These are phyloP conservation scores for Cyanistes caeruleus DNA, from an alignment of 2,113 vertebrate species.

Conservation along the genomic window DNA sequence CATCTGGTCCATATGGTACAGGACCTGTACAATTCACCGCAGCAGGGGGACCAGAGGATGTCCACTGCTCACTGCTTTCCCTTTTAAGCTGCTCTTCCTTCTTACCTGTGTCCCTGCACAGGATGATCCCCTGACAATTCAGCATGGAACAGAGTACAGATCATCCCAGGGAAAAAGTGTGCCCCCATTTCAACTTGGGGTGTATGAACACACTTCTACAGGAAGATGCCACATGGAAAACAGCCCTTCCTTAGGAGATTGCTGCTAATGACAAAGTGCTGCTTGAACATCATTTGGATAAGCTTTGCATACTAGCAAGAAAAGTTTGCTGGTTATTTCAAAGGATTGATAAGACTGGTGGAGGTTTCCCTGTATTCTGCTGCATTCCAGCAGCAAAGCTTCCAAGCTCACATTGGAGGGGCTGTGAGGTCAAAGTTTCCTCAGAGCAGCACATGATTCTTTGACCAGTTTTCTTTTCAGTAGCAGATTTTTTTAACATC, in stretches of 20 bases:
- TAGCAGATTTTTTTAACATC: not conserved
- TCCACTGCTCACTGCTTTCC: not conserved
- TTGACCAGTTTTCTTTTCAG: not conserved
- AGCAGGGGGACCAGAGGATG: not conserved
- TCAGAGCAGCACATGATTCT: not conserved
- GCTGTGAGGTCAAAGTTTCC: not conserved
- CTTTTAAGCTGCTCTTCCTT: not conserved
- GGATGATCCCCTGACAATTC: not conserved
- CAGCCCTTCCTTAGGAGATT: not conserved
- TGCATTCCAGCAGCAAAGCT: not conserved
- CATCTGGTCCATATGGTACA: fast-evolving
- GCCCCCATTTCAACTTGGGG: fast-evolving
- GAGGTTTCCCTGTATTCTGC: not conserved
- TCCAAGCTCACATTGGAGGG: not conserved
- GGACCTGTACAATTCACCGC: fast-evolving
- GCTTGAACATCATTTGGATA: not conserved
- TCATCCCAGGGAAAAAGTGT: fast-evolving
- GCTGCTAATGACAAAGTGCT: not conserved
- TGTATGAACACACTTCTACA: not conserved
- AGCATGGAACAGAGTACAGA: fast-evolving
- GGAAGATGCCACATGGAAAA: not conserved
- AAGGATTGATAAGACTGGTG: not conserved
- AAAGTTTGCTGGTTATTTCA: not conserved
- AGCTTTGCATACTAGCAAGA: not conserved
- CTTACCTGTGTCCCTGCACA: not conserved